Percentiles rank a stretch among this genome's conserved stretches.
Evolutionary conservation across 2,888 invertebrate species (phyloP).

Genomic region (Lepidochitona cinerea): DNA sequence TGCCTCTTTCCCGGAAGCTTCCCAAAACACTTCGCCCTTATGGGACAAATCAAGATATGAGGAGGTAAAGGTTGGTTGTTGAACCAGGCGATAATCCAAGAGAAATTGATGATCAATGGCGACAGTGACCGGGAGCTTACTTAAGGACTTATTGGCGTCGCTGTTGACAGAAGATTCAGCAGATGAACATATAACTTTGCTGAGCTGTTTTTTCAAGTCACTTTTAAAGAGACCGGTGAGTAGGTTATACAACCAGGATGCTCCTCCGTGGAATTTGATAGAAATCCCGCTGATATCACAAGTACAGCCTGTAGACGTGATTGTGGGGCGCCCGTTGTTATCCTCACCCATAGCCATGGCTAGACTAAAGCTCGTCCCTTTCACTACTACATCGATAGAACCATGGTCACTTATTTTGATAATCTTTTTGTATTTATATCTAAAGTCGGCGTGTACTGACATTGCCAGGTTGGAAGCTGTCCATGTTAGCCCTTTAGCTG

Average conservation of each 20-base stretch:
- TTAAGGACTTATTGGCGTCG: neutral
- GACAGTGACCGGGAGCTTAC: neutral
- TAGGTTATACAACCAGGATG: slow-evolving; percentile 21
- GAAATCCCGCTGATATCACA: slow-evolving; percentile 6
- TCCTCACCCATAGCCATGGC: slow-evolving; percentile 17
- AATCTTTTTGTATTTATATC: slow-evolving; percentile 10
- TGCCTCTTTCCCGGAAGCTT: neutral
- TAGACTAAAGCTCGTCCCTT: slow-evolving; percentile 4
- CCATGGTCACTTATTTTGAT: slow-evolving; percentile 15
- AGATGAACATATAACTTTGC: slow-evolving; percentile 6
- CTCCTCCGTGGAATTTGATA: slow-evolving; percentile 20
- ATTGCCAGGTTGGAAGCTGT: neutral
- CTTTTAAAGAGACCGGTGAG: slow-evolving; percentile 5
- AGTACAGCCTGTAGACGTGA: slow-evolving; percentile 3
- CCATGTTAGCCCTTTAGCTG: slow-evolving; percentile 12
- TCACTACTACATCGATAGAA: slow-evolving; percentile 4
- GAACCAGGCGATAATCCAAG: slow-evolving; percentile 13
- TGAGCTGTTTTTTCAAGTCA: slow-evolving; percentile 1
- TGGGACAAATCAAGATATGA: neutral
- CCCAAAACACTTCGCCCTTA: slow-evolving; percentile 14
- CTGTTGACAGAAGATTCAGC: neutral
- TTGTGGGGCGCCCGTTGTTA: slow-evolving; percentile 8
- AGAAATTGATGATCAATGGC: neutral
- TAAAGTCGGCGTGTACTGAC: slow-evolving; percentile 15
- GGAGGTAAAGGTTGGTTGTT: slow-evolving; percentile 9